These are phyloP conservation scores for Ectemnius continuus DNA, from an alignment of 2,888 invertebrate genomes.

Conservation along the genomic window DNA sequence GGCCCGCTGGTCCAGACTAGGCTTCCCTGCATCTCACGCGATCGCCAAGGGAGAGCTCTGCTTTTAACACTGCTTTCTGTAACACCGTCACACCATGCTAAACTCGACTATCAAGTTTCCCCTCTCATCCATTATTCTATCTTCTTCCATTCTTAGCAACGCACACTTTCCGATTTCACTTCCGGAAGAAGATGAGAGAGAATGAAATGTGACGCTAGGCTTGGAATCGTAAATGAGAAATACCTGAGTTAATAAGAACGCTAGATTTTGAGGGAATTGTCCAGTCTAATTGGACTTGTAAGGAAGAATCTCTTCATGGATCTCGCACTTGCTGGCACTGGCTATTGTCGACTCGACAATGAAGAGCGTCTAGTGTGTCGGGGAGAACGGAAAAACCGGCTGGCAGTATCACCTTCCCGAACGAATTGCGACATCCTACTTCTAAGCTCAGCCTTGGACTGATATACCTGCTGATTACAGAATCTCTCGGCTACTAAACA, in stretches of 20 bases:
- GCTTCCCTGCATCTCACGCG: slow-evolving; percentile 35
- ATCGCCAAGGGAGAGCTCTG: slow-evolving; percentile 7
- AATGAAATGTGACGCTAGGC: too few relatives aligned
- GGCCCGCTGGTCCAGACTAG: too few relatives aligned
- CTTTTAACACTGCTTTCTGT: slow-evolving; percentile 37
- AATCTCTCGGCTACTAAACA: slow-evolving; percentile 32
- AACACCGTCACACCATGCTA: slow-evolving; percentile 58
- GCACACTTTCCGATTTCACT: neutral
- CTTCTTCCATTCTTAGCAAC: neutral
- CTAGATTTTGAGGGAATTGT: too few relatives aligned
- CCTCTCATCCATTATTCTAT: slow-evolving; percentile 35
- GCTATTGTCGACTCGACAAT: slow-evolving; percentile 52
- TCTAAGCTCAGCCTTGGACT: slow-evolving; percentile 64
- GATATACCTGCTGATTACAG: slow-evolving; percentile 64
- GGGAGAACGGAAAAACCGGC: slow-evolving; percentile 39
- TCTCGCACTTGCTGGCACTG: slow-evolving; percentile 39
- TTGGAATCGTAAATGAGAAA: too few relatives aligned
- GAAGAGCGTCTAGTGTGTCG: slow-evolving; percentile 49
- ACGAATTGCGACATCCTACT: slow-evolving; percentile 57
- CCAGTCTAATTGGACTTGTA: neutral
- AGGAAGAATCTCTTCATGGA: slow-evolving; percentile 19
- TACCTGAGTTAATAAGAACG: too few relatives aligned
- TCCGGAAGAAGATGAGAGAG: too few relatives aligned
- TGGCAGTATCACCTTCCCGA: slow-evolving; percentile 59
- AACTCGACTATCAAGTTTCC: slow-evolving; percentile 64